phyloP scores from a whole-genome alignment of 2,113 vertebrate species.

The Pollachius pollachius region DNA sequence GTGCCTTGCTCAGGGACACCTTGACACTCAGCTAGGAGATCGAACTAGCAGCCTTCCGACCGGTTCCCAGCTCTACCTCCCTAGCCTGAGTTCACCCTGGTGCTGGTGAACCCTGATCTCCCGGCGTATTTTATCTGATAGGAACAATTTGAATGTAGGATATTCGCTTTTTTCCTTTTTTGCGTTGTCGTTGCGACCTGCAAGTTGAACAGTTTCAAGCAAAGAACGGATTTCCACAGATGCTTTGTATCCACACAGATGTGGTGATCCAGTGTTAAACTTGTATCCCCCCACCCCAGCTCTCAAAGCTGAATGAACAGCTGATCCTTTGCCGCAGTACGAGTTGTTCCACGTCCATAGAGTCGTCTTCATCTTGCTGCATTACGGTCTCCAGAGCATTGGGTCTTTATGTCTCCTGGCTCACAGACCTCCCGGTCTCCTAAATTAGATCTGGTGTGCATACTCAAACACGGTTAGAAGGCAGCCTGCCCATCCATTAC shows the following conservation, averaged over 20 bases:
- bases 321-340: background rate
- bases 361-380: background rate
- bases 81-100: too few relatives aligned
- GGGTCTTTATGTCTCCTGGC: background rate
- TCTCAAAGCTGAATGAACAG: background rate
- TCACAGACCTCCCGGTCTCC: slow-evolving; percentile 5
- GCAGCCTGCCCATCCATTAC: slow-evolving; percentile 11
- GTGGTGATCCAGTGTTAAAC: background rate
- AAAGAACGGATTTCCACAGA: background rate
- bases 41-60: too few relatives aligned
- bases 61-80: too few relatives aligned
- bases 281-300: background rate
- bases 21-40: too few relatives aligned
- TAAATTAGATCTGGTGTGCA: slow-evolving; percentile 24
- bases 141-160: too few relatives aligned
- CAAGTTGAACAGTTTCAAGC: too few relatives aligned
- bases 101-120: too few relatives aligned
- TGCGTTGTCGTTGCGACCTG: too few relatives aligned
- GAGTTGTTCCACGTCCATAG: background rate
- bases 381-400: background rate
- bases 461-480: slow-evolving; percentile 29
- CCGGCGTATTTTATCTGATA: too few relatives aligned
- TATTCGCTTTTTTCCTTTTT: too few relatives aligned
- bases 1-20: too few relatives aligned
- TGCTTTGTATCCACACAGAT: background rate